Evolutionary conservation across 2,797 vertebrate genomes (phyloP), one percentile per base, ranked within the genome.

Genomic region (Lophotriccus pileatus): DNA sequence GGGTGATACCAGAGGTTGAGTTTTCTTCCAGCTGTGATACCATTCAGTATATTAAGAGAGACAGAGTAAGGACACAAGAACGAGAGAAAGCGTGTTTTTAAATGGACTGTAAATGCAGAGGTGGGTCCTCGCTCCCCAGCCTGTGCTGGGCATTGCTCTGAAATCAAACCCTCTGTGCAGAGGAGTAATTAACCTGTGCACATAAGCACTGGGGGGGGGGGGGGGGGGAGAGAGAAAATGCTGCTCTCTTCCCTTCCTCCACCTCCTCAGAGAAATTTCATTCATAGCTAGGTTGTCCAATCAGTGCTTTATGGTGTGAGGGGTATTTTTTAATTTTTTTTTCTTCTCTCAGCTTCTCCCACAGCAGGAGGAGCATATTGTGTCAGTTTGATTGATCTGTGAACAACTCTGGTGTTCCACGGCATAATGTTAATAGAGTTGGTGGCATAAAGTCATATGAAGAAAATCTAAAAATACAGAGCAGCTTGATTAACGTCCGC

Each of bases 401-500:
- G 86, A 95, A 90, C 94, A 95, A 94, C 95, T 94, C 91, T 89
- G 94, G 96, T 96, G 94, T 96, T 97, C 90, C 81, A 83, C 92
- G 89, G 84, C 92, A 49, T 88, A 92, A 89, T 47, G 10, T 94
- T 96, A 96, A 96, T 95, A 97, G 94, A 96, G 84, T 83, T 92
- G 85, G 59, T 94, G 87, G 68, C 3, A 1, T 96, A 73, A 91
- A 89, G 86, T 94, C 56, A 3, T 85, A 88, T 84, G 89, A 86
- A 92, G 84, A 83, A 96, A 95, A 87, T 52, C 83, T 96, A 96
- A 97, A 97, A 97, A 90, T 96, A 94, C 93, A 92, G 55, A 94
- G 41, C 36, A 90, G 80, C 49, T 95, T 94, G 92, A 94, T 97
- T 94, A 96, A 90, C 6, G 34, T 94, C 89, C 52, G 2, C 43